Base-by-base conservation (phyloP, 1,140 invertebrate genomes). In the Carcinoscorpius rotundicauda region DNA sequence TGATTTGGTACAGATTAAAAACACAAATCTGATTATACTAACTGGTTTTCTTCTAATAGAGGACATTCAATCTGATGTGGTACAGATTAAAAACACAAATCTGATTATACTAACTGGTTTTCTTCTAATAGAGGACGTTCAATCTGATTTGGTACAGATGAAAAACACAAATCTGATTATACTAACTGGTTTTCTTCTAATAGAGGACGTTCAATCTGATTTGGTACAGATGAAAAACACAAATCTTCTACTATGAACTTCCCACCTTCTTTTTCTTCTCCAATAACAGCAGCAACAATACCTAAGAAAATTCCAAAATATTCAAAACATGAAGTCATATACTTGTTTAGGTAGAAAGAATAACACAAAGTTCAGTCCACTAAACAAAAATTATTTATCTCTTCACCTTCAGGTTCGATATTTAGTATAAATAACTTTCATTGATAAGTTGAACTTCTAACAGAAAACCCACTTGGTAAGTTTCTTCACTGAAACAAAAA, bases 201-300 rank as follows among this genome's bases (percentile, higher is more conserved):
- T 29, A 29, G 2, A 29, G 29, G 29, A 29, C 2, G 29, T 2
- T 29, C 29, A 2, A 29, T 29, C 29, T 29, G 29, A 1, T 29
- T 29, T 29, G 29, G 29, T 29, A 29, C 29, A 29, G 11, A 53
- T 5, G 67, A 5, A 78, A 85, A 90, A 71, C 87, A 85, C 60
- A 83, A 80, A 73, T 92, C 88, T 69, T 88, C 83, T 3, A 93
- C 85, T 74, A 82, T 75, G 74, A 91, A 90, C 71, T 84, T 83
- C 49, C 81, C 83, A 68, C 82, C 79, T 48, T 74, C 72, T 53
- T 69, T 69, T 70, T 86, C 84, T 59, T 77, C 76, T 66, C 90
- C 90, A 55, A 87, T 75, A 10, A 91, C 74, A 52, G 88, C 89
- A 78, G 87, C 86, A 48, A 77, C 73, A 53, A 79, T 71, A n/a